A percentile compares a stretch with the other conserved stretches of the same genome.
These are phyloP conservation scores for Zaprionus obscuricornis DNA, from an alignment of 2,888 invertebrate genomes.

Conservation along the genomic window DNA sequence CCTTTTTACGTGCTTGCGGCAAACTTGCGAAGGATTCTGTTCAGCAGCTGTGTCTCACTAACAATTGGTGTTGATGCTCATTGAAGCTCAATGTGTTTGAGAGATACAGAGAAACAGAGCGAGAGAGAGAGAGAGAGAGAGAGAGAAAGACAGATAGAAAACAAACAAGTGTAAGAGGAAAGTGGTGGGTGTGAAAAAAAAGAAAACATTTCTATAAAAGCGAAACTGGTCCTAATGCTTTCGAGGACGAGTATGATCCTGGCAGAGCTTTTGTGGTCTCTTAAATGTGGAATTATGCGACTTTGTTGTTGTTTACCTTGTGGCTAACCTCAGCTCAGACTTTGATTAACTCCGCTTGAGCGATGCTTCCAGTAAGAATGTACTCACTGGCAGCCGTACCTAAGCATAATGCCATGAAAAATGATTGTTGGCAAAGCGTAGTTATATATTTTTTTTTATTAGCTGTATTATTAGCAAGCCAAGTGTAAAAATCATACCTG, in stretches of 20 bases:
- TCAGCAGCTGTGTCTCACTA: conserved; percentile 9
- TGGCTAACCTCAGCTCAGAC: conserved; percentile 1
- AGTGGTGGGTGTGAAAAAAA: too few species aligned
- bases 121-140: not conserved
- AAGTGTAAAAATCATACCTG: too few species aligned
- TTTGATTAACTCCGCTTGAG: conserved; percentile 16
- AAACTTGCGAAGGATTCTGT: conserved; percentile 17
- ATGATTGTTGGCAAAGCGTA: too few species aligned
- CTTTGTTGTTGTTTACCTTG: not conserved
- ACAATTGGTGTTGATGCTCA: conserved; percentile 53
- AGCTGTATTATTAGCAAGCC: too few species aligned
- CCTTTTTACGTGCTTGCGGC: conserved; percentile 62
- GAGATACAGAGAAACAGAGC: too few species aligned
- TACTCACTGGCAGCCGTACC: too few species aligned
- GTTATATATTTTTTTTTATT: too few species aligned
- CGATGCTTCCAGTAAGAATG: too few species aligned
- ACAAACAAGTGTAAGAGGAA: conserved; percentile 3
- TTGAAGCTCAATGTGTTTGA: conserved; percentile 32
- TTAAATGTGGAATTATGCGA: conserved; percentile 17
- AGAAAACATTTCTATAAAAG: conserved; percentile 34
- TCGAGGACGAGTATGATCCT: conserved; percentile 14
- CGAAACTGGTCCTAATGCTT: conserved; percentile 3
- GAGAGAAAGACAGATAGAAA: not conserved
- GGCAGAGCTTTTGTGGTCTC: conserved; percentile 2
- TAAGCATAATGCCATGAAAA: too few species aligned